These are phyloP conservation scores for Myrmecophaga tridactyla DNA, from an alignment of 2,113 vertebrate genomes.

Conservation along the genomic window DNA sequence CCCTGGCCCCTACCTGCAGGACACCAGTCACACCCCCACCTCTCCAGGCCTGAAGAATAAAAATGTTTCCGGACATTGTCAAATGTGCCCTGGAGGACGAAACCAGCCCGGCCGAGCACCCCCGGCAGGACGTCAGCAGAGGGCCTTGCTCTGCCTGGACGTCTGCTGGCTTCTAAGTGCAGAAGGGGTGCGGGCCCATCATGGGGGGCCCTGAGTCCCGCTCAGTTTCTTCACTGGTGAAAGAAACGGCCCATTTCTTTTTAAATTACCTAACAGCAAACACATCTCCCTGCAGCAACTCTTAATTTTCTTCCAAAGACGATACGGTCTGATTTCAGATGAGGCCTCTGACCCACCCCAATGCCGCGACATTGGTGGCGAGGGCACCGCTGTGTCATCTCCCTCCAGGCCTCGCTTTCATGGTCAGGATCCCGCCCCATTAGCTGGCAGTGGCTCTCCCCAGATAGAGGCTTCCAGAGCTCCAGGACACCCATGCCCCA, in stretches of 20 bases:
- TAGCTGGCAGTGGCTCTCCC: background rate
- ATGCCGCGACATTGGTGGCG: too few relatives aligned
- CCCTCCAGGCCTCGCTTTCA: background rate
- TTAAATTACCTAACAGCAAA: background rate
- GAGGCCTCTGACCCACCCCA: background rate
- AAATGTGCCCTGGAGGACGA: background rate
- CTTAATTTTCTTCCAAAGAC: background rate
- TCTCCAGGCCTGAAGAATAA: background rate
- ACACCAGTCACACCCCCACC: background rate
- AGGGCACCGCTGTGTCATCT: accelerated
- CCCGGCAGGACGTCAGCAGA: too few relatives aligned
- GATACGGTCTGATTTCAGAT: background rate
- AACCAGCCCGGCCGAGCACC: too few relatives aligned
- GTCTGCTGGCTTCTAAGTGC: background rate
- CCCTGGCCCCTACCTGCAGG: background rate
- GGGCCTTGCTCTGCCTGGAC: background rate
- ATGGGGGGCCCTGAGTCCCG: background rate
- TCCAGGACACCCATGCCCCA: background rate
- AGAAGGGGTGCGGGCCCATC: background rate
- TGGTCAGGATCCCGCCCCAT: background rate
- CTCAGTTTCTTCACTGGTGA: background rate
- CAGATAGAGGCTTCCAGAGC: background rate
- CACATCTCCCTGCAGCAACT: background rate
- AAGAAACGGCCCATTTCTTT: background rate
- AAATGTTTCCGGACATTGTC: too few relatives aligned